phyloP scores from a whole-genome alignment of 2,888 invertebrate species.

The Acanthacorydalis orientalis region DNA sequence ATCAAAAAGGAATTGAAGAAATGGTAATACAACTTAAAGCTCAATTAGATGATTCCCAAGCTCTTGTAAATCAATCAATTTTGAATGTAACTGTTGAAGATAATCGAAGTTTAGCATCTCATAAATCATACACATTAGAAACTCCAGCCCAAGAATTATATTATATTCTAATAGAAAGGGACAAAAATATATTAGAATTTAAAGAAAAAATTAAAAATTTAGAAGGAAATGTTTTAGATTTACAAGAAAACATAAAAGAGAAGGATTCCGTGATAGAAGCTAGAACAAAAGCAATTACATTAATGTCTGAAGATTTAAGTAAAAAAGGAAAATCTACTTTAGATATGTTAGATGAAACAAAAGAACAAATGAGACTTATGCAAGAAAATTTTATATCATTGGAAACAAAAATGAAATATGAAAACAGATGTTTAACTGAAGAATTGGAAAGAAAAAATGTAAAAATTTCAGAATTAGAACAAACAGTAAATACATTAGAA shows the following conservation, averaged over 20 bases:
- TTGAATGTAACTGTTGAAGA: constrained; percentile 19
- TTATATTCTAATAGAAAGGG: constrained; percentile 36
- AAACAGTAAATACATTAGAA: constrained; percentile 35
- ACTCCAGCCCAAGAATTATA: constrained; percentile 23
- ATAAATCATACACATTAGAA: constrained; percentile 16
- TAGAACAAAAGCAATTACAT: constrained; percentile 58
- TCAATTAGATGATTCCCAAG: constrained; percentile 33
- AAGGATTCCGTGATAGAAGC: constrained; percentile 72
- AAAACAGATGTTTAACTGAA: constrained; percentile 36
- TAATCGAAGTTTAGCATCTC: neutral
- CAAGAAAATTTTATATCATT: constrained; percentile 57
- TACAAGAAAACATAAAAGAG: constrained; percentile 67
- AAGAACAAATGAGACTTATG: constrained; percentile 65
- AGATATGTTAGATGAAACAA: constrained; percentile 59
- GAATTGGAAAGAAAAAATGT: constrained; percentile 38
- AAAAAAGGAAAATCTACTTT: constrained; percentile 55
- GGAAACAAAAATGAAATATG: constrained; percentile 53
- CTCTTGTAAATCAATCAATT: constrained; percentile 17
- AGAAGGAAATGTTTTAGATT: constrained; percentile 60
- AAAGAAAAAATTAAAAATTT: constrained; percentile 52
- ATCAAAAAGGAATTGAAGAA: constrained; percentile 32
- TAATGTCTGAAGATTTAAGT: constrained; percentile 56
- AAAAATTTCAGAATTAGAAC: constrained; percentile 35
- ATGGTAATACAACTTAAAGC: constrained; percentile 34
- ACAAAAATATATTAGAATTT: constrained; percentile 45